phyloP scores from a whole-genome alignment of 2,113 vertebrate species.

The Ciconia boyciana region DNA sequence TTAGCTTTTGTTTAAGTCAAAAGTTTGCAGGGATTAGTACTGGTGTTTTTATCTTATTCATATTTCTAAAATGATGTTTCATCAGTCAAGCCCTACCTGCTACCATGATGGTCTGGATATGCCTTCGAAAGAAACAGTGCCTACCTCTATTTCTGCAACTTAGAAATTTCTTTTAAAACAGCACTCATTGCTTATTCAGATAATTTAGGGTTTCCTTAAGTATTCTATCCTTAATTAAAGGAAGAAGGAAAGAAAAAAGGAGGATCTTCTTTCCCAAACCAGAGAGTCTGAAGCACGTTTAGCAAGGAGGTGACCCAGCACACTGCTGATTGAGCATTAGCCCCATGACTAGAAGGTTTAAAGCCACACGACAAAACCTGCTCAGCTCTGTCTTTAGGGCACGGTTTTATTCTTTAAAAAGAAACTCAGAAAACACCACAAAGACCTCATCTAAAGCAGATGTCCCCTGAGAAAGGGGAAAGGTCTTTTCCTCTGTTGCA shows the following conservation, averaged over 20 bases:
- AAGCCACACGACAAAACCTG: neutral
- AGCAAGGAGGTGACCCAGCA: neutral
- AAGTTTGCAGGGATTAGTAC: neutral
- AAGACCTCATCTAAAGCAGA: neutral
- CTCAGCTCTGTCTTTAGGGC: neutral
- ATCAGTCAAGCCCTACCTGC: neutral
- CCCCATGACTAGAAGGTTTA: neutral
- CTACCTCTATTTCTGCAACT: neutral
- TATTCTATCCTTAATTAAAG: neutral
- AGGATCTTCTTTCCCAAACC: neutral
- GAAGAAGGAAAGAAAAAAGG: neutral
- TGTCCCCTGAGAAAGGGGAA: neutral
- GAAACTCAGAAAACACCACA: neutral
- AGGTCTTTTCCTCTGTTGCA: neutral
- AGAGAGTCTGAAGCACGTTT: neutral
- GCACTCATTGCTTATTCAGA: neutral
- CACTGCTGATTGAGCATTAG: neutral
- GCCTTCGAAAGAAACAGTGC: neutral
- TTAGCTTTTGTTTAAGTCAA: neutral
- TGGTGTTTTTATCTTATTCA: neutral
- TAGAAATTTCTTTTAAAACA: neutral
- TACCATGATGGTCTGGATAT: neutral
- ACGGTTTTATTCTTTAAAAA: neutral
- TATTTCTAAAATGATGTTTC: neutral
- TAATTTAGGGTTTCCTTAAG: neutral